Base-by-base conservation (phyloP, 2,888 invertebrate genomes). In the Troglohyphantes excavatus region DNA sequence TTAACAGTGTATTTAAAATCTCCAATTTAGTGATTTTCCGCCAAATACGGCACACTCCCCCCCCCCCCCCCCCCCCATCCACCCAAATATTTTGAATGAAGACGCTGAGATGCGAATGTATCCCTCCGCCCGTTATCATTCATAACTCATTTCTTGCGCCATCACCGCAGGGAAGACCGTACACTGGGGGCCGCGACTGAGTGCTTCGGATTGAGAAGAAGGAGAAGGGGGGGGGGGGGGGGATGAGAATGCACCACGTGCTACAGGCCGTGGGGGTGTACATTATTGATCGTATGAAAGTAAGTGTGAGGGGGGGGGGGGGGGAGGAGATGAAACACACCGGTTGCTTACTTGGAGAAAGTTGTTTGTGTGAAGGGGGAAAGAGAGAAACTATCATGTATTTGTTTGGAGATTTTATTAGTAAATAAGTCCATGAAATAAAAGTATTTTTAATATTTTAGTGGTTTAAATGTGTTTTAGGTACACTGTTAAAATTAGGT, bases 121-220 rank as follows among this genome's bases (percentile, higher is more conserved):
- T 83, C 75, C 84, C 65, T 65, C 84, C 46, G 65, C 81, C 63
- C 59, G 73, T 85, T 85, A 85, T 85, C 85, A 85, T 85, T 85
- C 85, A 85, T 85, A 85, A 85, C 85, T 85, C 85, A 85, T 85
- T 85, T 76, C 85, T 85, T 85, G 67, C 85, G 76, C 85, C 76
- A 75, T 75, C 84, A 73, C 84, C 84, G 84, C 61, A 75, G 84
- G 84, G 43, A 27, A 67, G 59, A 5, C 67, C 19, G 65, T 53
- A 23, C 73, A 43, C 39, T 73, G 17, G 85, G 75, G 67, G 29
- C 26, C 73, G 53, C 11, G 33, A 23, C 72, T 83, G 84, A 84
- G 84, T 84, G 84, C 84, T 84, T 84, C 27, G 46, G 33, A 43
- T 39, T 78, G 46, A 73, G 21, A n/a, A 23, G 13, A 26, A 29